Evolutionary conservation across 2,113 vertebrate species (phyloP).

Genomic region (Spermophilus dauricus): DNA sequence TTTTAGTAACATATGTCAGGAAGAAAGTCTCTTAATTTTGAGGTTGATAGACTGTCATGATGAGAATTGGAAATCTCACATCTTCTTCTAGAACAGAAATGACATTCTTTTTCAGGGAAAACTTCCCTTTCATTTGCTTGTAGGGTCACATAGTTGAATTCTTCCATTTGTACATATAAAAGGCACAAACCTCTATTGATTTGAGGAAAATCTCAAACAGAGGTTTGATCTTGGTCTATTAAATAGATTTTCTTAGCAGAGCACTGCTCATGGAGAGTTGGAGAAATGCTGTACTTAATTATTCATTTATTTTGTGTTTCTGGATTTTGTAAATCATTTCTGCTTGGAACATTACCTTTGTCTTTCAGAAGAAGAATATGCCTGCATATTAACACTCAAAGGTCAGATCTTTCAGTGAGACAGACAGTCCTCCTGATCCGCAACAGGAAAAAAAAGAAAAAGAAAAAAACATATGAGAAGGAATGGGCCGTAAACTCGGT

Average conservation of each 20-base stretch:
- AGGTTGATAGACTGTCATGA: neutral
- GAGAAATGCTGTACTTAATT: neutral
- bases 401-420: neutral
- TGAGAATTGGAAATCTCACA: neutral
- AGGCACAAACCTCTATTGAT: neutral
- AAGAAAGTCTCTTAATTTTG: neutral
- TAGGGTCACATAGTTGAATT: neutral
- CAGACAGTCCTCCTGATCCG: neutral
- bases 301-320: neutral
- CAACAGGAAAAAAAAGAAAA: neutral
- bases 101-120: neutral
- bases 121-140: neutral
- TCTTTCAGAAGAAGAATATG: neutral
- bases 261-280: neutral
- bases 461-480: neutral
- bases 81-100: neutral
- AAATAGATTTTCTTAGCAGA: neutral
- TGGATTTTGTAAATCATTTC: neutral
- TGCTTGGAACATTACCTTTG: neutral
- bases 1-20: neutral
- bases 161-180: neutral
- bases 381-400: neutral
- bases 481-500: neutral
- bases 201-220: neutral
- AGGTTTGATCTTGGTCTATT: neutral